phyloP scores from a whole-genome alignment of 92 coral and sea anemone genomes.

The Siderastrea siderea region DNA sequence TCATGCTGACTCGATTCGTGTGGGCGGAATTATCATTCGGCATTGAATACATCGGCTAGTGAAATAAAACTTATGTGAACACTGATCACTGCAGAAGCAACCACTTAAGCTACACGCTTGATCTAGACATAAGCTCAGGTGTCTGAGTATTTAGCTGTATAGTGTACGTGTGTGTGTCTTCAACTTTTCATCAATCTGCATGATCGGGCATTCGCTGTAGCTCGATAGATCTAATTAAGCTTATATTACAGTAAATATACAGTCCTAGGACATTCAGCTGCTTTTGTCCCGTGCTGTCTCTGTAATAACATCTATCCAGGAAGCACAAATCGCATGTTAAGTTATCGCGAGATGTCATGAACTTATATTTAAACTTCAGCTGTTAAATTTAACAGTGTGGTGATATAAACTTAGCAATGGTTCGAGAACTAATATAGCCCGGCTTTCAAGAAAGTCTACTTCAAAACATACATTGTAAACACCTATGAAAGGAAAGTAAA shows the following conservation, averaged over 20 bases:
- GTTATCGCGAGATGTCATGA: neutral
- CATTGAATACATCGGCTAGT: neutral
- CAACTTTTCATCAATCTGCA: too few species aligned
- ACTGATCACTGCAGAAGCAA: neutral
- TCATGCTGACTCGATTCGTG: neutral
- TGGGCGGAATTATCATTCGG: conserved; percentile 7
- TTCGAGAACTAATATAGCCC: neutral
- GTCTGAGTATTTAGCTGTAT: neutral
- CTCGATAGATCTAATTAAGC: too few species aligned
- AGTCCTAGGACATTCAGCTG: neutral
- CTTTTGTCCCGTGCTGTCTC: neutral
- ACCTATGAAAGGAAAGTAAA: neutral
- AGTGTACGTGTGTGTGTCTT: neutral
- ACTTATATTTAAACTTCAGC: neutral
- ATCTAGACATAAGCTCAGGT: neutral
- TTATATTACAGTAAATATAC: too few species aligned
- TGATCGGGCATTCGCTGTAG: too few species aligned
- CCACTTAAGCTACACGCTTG: too few species aligned
- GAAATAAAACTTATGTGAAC: too few species aligned
- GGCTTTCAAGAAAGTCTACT: neutral
- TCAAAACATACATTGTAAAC: neutral
- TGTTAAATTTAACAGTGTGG: neutral
- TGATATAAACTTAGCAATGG: neutral
- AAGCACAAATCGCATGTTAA: neutral
- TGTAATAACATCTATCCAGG: neutral